These are phyloP conservation scores for Drosophila arizonae DNA, from an alignment of 1,140 invertebrate species.

Conservation along the genomic window DNA sequence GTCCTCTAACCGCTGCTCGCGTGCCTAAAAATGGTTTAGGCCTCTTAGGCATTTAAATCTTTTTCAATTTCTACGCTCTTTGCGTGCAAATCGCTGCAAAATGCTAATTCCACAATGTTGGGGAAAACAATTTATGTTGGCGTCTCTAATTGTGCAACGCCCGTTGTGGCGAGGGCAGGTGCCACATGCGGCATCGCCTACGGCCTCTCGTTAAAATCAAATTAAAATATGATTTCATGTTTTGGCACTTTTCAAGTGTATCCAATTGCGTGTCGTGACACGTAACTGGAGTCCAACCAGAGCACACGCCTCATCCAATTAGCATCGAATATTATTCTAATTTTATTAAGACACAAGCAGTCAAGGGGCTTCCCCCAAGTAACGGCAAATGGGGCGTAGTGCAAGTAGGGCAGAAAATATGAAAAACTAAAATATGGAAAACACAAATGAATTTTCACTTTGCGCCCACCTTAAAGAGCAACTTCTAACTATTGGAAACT, in stretches of 20 bases:
- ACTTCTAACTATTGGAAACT: not conserved
- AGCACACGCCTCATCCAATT: slow-evolving; percentile 60
- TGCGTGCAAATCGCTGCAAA: slow-evolving; percentile 68
- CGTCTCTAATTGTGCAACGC: slow-evolving; percentile 55
- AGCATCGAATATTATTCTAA: slow-evolving; percentile 48
- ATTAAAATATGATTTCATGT: slow-evolving; percentile 79
- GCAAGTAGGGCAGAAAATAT: not conserved
- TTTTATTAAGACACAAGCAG: slow-evolving; percentile 52
- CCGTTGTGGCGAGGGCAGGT: not conserved
- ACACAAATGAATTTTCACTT: not conserved
- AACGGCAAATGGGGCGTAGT: not conserved
- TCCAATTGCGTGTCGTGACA: slow-evolving; percentile 37
- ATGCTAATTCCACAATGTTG: slow-evolving; percentile 54
- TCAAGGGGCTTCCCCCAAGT: slow-evolving; percentile 20
- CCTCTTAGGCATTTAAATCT: slow-evolving; percentile 20
- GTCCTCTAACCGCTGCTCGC: slow-evolving; percentile 56
- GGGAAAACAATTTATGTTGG: slow-evolving; percentile 42
- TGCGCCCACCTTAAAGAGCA: not conserved
- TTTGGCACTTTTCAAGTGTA: slow-evolving; percentile 64
- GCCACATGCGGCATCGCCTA: not conserved
- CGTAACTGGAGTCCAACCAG: slow-evolving; percentile 16
- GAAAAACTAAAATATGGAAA: not conserved
- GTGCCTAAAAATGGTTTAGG: slow-evolving; percentile 57
- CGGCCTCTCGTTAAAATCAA: slow-evolving; percentile 54
- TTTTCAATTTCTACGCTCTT: slow-evolving; percentile 48